These are phyloP conservation scores for Plectropomus leopardus DNA, from an alignment of 2,113 vertebrate genomes.

Conservation along the genomic window DNA sequence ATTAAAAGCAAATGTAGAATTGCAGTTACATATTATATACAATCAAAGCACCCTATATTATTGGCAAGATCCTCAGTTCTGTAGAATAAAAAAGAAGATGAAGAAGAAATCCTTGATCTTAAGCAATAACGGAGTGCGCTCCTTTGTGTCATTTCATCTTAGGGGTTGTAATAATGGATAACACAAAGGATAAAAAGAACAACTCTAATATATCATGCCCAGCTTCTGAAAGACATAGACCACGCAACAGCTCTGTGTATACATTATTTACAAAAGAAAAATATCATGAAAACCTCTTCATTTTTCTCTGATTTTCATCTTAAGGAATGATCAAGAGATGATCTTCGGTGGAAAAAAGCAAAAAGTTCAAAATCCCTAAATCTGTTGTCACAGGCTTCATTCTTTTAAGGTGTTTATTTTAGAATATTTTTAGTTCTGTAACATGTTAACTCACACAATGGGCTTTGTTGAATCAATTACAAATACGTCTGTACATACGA, in stretches of 20 bases:
- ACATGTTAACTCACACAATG: not conserved
- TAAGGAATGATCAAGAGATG: slow-evolving; percentile 21
- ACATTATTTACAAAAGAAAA: slow-evolving; percentile 49
- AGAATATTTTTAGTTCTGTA: not conserved
- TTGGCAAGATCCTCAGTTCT: slow-evolving; percentile 21
- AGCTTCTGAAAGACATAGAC: slow-evolving; percentile 39
- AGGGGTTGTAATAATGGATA: slow-evolving; percentile 40
- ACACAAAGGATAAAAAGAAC: slow-evolving; percentile 54
- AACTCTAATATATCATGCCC: slow-evolving; percentile 12
- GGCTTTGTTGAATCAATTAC: not conserved
- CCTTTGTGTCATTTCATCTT: slow-evolving; percentile 49
- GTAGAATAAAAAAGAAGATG: slow-evolving; percentile 1
- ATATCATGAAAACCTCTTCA: slow-evolving; percentile 24
- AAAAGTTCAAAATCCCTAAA: not conserved
- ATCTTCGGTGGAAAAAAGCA: not conserved
- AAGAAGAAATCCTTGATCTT: slow-evolving; percentile 27
- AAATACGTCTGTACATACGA: not conserved
- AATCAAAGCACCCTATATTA: slow-evolving; percentile 29
- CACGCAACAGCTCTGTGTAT: slow-evolving; percentile 29
- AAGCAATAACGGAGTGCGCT: slow-evolving; percentile 12
- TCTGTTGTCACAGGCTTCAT: not conserved
- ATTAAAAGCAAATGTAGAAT: slow-evolving; percentile 24
- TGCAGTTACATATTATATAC: slow-evolving; percentile 22
- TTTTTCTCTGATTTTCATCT: slow-evolving; percentile 30
- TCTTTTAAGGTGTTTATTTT: not conserved